Base-by-base conservation (phyloP, 1,140 invertebrate species). In the Neotoxoptera formosana region DNA sequence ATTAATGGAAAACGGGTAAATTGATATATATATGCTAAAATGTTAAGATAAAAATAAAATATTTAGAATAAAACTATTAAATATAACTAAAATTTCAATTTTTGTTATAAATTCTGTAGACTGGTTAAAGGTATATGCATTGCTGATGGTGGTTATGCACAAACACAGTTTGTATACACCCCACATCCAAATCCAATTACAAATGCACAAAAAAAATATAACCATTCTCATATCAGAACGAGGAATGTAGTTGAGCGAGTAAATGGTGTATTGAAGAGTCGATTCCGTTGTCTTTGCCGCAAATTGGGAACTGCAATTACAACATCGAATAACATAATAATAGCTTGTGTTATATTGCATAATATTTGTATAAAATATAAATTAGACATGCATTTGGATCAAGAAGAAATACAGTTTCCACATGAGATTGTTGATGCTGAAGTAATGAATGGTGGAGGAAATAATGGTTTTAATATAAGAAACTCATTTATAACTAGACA, bases 401-500 rank as follows among this genome's bases (percentile, higher is more conserved):
- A 81, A 81, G 30, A 34, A 81, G 76, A 81, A 81, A 14, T 17
- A 34, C 76, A 81, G 30, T 34, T 34, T 34, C 30, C 17, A 81
- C 2, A 34, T 36, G 76, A 36, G 76, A 81, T 9, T 81, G 34
- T 81, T 34, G n/a, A 34, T 81, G 76, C n/a, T 81, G 76, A 81
- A 81, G n/a, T 34, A 34, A 84, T 84, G 17, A 84, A 84, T 84
- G 81, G 45, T 84, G 36, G 36, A 45, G 21, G 81, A 84, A 84
- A 84, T 84, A 84, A 84, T 84, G 81, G 81, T 84, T 84, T 41
- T 21, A 84, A 84, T 84, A 84, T 84, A 41, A 84, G 81, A 84
- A 84, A 84, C 81, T 84, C 81, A 23, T 84, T 84, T 84, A 84
- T 84, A 41, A 25, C 14, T 84, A 84, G 81, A 41, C 81, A 84